A percentile compares a stretch with the other conserved stretches of the same genome.
These are phyloP conservation scores for Choloepus didactylus DNA, from an alignment of 2,797 vertebrate genomes.

Conservation along the genomic window DNA sequence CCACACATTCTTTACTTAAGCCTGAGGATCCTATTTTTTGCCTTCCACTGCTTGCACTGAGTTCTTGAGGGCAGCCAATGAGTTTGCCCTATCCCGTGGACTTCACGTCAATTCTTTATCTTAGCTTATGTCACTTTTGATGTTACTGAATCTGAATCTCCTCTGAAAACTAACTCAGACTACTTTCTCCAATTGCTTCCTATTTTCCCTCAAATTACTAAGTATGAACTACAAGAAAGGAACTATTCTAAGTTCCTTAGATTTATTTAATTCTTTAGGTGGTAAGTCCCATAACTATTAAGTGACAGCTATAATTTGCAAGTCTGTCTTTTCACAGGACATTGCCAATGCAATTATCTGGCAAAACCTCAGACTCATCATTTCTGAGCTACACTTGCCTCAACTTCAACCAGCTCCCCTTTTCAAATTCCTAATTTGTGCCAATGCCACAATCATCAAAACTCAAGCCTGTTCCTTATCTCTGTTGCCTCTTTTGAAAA, in stretches of 20 bases:
- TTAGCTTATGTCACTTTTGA: neutral
- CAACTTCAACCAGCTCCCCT: neutral
- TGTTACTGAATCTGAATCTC: neutral
- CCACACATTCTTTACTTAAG: neutral
- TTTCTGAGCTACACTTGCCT: neutral
- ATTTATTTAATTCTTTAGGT: constrained; percentile 21
- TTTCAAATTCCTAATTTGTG: neutral
- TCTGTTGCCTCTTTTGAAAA: neutral
- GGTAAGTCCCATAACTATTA: constrained; percentile 16
- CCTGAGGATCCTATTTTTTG: neutral
- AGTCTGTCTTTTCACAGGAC: neutral
- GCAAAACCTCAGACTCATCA: neutral
- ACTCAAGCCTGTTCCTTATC: neutral
- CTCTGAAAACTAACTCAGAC: constrained; percentile 37
- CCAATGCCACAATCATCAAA: constrained; percentile 13
- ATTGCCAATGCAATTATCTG: constrained; percentile 20
- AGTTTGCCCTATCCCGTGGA: neutral
- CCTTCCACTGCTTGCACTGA: no score
- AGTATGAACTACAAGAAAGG: constrained; percentile 4
- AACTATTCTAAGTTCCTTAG: neutral
- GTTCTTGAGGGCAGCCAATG: neutral
- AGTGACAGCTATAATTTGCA: neutral
- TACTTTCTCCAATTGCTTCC: constrained; percentile 38
- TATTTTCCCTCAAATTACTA: constrained; percentile 3
- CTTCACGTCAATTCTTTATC: neutral